Evolutionary conservation across 2,888 invertebrate genomes (phyloP).

Genomic region (Nymphalis urticae): DNA sequence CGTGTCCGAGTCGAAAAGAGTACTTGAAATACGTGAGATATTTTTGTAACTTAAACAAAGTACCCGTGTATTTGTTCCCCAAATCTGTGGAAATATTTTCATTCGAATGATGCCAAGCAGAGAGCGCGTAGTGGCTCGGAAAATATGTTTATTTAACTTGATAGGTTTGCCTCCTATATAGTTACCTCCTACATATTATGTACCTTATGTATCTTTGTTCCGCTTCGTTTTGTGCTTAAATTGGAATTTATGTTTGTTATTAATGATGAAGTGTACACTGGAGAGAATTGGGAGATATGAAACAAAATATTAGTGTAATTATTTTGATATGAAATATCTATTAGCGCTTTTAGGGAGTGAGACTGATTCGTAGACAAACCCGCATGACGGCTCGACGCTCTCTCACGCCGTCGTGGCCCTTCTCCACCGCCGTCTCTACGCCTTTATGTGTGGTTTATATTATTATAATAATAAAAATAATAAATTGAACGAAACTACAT

Average conservation of each 20-base stretch:
- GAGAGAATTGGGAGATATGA: background rate
- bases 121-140: background rate
- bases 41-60: conserved; percentile 12
- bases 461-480: no score
- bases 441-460: no score
- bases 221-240: conserved; percentile 13
- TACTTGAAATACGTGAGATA: conserved; percentile 14
- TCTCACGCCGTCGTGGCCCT: background rate
- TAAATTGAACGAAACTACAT: no score
- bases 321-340: no score
- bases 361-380: no score
- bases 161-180: conserved; percentile 6
- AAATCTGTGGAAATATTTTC: conserved; percentile 7
- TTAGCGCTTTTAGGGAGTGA: no score
- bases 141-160: conserved; percentile 8
- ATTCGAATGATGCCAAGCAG: background rate
- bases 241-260: conserved; percentile 13
- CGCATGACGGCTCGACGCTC: no score
- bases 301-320: no score
- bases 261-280: background rate
- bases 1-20: conserved; percentile 4
- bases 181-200: background rate
- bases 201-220: no score
- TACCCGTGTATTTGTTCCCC: conserved; percentile 4
- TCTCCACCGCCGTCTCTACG: background rate